Percentiles rank a stretch among this genome's conserved stretches.
Evolutionary conservation across 2,113 vertebrate species (phyloP).

Genomic region (Burhinus oedicnemus): DNA sequence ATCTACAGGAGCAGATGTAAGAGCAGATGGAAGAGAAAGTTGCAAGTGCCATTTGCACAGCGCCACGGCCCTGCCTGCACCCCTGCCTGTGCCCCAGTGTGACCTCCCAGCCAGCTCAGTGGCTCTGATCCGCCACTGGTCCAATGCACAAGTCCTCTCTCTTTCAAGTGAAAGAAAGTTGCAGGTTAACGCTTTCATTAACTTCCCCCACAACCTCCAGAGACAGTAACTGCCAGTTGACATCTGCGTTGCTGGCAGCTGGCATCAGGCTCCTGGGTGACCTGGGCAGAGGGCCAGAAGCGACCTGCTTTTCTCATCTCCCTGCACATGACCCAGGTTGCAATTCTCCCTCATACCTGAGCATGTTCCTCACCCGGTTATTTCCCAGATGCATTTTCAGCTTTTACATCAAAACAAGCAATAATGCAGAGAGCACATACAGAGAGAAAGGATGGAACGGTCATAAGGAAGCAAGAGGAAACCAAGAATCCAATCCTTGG

Average conservation of each 20-base stretch:
- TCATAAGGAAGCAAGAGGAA: background rate
- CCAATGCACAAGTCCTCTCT: background rate
- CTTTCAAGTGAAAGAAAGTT: background rate
- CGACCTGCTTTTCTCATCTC: background rate
- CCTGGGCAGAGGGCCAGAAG: background rate
- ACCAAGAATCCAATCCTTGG: background rate
- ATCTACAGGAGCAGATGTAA: background rate
- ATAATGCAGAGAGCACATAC: background rate
- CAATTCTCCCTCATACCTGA: background rate
- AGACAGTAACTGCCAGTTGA: background rate
- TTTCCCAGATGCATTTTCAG: background rate
- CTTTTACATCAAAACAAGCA: background rate
- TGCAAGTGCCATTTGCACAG: background rate
- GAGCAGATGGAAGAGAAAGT: background rate
- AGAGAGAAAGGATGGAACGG: background rate
- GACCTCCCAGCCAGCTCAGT: background rate
- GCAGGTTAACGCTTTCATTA: background rate
- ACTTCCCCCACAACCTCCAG: background rate
- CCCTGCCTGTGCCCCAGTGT: background rate
- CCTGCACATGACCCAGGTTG: fast-evolving
- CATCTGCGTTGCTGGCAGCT: background rate
- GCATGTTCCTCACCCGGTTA: background rate
- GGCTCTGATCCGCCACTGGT: background rate
- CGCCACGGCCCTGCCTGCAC: background rate
- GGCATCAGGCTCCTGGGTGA: background rate